A percentile compares a stretch with the other conserved stretches of the same genome.
Evolutionary conservation across 2,888 invertebrate genomes (phyloP).

Genomic region (Nycteola revayana): DNA sequence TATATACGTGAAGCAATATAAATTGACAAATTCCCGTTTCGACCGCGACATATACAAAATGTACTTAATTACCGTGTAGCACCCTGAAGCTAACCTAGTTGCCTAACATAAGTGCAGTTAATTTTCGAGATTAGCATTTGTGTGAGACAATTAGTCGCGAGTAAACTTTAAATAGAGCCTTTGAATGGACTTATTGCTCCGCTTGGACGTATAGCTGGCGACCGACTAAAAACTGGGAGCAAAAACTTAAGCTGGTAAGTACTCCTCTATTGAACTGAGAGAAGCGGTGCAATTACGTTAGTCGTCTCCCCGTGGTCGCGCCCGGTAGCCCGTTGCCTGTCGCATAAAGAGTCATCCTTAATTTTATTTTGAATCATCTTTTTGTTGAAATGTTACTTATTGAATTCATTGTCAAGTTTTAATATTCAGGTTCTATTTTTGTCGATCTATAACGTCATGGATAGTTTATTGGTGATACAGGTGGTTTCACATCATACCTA

Average conservation of each 20-base stretch:
- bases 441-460: too few species aligned
- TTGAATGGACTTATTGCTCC: slow-evolving; percentile 40
- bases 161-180: slow-evolving; percentile 46
- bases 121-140: slow-evolving; percentile 49
- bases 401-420: too few species aligned
- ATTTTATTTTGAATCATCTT: slow-evolving; percentile 41
- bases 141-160: slow-evolving; percentile 44
- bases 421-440: too few species aligned
- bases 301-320: slow-evolving; percentile 28
- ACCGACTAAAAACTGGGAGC: slow-evolving; percentile 29
- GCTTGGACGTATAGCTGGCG: slow-evolving; percentile 23
- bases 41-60: too few species aligned
- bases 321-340: slow-evolving; percentile 12
- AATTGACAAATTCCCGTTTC: too few species aligned
- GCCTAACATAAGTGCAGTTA: slow-evolving; percentile 44
- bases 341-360: slow-evolving; percentile 37
- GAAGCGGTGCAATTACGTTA: slow-evolving; percentile 43
- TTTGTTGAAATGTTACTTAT: slow-evolving; percentile 32
- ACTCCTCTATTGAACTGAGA: slow-evolving; percentile 35
- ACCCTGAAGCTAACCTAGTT: slow-evolving; percentile 38
- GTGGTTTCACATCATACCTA: too few species aligned
- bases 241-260: slow-evolving; percentile 39
- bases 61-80: slow-evolving; percentile 33
- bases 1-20: too few species aligned
- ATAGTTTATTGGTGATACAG: too few species aligned